phyloP scores from a whole-genome alignment of 1,140 invertebrate genomes.

The Drosophila equinoxialis region DNA sequence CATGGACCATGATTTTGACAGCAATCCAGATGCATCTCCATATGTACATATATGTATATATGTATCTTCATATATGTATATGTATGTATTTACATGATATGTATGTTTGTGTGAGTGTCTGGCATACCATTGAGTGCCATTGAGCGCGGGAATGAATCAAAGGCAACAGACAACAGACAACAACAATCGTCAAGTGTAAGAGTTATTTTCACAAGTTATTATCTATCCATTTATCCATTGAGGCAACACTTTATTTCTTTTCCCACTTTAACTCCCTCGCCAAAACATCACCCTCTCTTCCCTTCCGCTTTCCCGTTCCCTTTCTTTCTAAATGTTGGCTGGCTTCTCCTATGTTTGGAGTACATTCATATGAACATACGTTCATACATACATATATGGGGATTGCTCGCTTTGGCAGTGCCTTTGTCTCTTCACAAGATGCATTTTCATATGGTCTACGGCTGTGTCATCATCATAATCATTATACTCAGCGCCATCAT shows the following conservation, averaged over 20 bases:
- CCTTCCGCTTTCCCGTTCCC: neutral
- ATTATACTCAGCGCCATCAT: slow-evolving; percentile 26
- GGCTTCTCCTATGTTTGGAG: slow-evolving; percentile 38
- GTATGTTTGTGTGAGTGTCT: slow-evolving; percentile 23
- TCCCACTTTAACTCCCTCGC: slow-evolving; percentile 26
- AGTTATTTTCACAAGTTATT: slow-evolving; percentile 81
- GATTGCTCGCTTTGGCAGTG: slow-evolving; percentile 46
- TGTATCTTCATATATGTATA: slow-evolving; percentile 1
- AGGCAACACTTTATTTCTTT: slow-evolving; percentile 64
- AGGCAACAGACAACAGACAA: slow-evolving; percentile 16
- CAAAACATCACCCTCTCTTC: neutral
- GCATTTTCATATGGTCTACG: slow-evolving; percentile 5
- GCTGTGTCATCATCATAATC: slow-evolving; percentile 17
- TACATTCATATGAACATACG: neutral
- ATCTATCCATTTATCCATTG: slow-evolving; percentile 79
- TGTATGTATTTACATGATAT: slow-evolving; percentile 5
- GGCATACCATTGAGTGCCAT: slow-evolving; percentile 37
- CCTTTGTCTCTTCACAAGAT: slow-evolving; percentile 19
- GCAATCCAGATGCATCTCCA: slow-evolving; percentile 21
- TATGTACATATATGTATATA: neutral
- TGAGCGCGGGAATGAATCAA: slow-evolving; percentile 39
- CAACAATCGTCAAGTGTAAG: slow-evolving; percentile 63
- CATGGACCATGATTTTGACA: slow-evolving; percentile 72
- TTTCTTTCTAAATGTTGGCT: slow-evolving; percentile 9
- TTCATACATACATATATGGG: slow-evolving; percentile 15